These are phyloP conservation scores for Mustela nigripes DNA, from an alignment of 2,113 vertebrate genomes.

Conservation along the genomic window DNA sequence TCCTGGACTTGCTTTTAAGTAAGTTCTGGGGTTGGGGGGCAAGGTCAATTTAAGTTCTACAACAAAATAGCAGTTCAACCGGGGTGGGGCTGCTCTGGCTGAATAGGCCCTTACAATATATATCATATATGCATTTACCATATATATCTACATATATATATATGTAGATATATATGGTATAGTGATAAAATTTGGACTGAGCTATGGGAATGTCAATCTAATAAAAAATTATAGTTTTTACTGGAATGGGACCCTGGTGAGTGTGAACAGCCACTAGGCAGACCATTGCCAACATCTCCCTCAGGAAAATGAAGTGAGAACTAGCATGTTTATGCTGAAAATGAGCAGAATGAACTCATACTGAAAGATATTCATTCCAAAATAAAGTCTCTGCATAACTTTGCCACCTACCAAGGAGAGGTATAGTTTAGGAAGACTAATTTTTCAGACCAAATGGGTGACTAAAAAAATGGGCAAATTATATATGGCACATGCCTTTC, in stretches of 20 bases:
- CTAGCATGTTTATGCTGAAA: fast-evolving
- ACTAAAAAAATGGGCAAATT: neutral
- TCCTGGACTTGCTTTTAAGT: too few relatives aligned
- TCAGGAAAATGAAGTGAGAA: neutral
- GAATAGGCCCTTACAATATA: too few relatives aligned
- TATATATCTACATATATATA: neutral
- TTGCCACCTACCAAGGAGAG: neutral
- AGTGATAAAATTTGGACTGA: neutral
- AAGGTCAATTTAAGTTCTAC: too few relatives aligned
- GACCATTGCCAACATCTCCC: neutral
- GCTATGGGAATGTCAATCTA: neutral
- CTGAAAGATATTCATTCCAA: neutral
- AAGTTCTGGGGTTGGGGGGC: too few relatives aligned
- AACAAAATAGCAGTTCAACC: too few relatives aligned
- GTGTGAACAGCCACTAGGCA: neutral
- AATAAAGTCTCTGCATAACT: neutral
- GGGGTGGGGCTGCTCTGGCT: too few relatives aligned
- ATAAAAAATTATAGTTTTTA: neutral
- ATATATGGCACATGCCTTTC: neutral
- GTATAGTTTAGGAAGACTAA: neutral
- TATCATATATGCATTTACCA: neutral
- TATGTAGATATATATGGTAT: neutral
- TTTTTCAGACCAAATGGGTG: neutral
- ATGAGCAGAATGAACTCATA: neutral
- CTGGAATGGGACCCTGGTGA: neutral